A percentile compares a stretch with the other conserved stretches of the same genome.
Evolutionary conservation across 2,888 invertebrate species (phyloP).

Genomic region (Entomobrya proxima): DNA sequence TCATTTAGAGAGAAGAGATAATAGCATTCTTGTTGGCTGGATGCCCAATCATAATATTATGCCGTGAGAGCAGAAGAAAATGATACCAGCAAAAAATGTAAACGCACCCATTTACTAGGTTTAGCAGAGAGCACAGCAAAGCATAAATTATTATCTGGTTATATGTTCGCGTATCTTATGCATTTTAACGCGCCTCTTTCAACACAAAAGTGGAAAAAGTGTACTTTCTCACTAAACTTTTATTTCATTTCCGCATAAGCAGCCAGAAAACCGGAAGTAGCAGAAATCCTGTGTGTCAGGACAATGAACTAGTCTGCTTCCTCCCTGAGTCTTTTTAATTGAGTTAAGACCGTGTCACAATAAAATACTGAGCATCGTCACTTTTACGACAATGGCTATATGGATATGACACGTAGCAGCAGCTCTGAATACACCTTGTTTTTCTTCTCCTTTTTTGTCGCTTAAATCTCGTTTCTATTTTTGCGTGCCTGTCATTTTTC

Average conservation of each 20-base stretch:
- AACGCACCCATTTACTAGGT: neutral
- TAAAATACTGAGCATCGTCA: too few relatives aligned
- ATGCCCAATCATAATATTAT: slow-evolving; percentile 7
- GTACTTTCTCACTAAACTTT: neutral
- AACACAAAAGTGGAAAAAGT: neutral
- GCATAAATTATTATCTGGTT: neutral
- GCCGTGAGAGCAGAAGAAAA: neutral
- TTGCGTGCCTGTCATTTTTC: too few relatives aligned
- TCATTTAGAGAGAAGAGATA: neutral
- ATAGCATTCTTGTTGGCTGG: slow-evolving; percentile 15
- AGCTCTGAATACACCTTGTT: too few relatives aligned
- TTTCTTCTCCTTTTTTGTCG: too few relatives aligned
- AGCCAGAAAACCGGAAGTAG: neutral
- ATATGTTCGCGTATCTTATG: neutral
- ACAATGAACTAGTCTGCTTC: slow-evolving; percentile 24
- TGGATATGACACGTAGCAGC: too few relatives aligned
- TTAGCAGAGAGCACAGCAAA: neutral
- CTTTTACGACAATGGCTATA: too few relatives aligned
- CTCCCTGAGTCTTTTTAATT: slow-evolving; percentile 29
- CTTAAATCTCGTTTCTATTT: too few relatives aligned
- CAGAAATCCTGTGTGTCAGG: neutral
- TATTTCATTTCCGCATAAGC: neutral
- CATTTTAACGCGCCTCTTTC: slow-evolving; percentile 13
- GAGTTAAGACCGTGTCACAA: slow-evolving; percentile 26
- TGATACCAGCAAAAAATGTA: neutral